Conservation (phyloP, 1,140 invertebrate genomes). For the Lasioglossum baleicum region DNA sequence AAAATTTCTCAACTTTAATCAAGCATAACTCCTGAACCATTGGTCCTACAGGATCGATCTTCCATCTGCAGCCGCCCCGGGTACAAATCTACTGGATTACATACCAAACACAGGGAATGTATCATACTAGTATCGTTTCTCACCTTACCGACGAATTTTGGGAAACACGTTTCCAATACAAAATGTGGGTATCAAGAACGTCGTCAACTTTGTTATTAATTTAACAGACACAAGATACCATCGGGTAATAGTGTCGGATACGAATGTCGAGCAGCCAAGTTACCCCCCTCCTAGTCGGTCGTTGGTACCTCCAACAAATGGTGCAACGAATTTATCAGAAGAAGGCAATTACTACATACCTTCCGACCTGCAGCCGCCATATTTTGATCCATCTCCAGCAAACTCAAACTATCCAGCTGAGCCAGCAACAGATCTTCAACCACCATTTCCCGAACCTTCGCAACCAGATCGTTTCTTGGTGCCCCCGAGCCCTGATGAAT, state of each 20-base stretch:
- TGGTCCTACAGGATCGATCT: too few relatives aligned
- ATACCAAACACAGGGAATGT: too few relatives aligned
- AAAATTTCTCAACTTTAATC: too few relatives aligned
- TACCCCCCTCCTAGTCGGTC: neutral
- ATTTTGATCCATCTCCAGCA: neutral
- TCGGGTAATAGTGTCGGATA: neutral
- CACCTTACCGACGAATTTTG: too few relatives aligned
- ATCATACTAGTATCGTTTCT: too few relatives aligned
- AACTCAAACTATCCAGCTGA: neutral
- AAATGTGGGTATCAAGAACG: too few relatives aligned
- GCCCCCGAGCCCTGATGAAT: neutral
- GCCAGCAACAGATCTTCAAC: conserved; percentile 6
- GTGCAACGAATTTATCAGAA: neutral
- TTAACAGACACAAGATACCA: conserved; percentile 6
- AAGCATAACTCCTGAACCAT: too few relatives aligned
- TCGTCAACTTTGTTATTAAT: neutral
- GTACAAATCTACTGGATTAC: too few relatives aligned
- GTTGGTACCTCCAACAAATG: neutral
- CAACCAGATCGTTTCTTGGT: neutral
- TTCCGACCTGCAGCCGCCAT: neutral
- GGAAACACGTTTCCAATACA: too few relatives aligned
- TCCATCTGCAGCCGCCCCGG: too few relatives aligned
- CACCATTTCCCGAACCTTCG: neutral
- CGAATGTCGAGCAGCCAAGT: neutral
- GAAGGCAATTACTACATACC: neutral